phyloP scores from a whole-genome alignment of 1,140 invertebrate species.

The Rhopalosiphum padi region DNA sequence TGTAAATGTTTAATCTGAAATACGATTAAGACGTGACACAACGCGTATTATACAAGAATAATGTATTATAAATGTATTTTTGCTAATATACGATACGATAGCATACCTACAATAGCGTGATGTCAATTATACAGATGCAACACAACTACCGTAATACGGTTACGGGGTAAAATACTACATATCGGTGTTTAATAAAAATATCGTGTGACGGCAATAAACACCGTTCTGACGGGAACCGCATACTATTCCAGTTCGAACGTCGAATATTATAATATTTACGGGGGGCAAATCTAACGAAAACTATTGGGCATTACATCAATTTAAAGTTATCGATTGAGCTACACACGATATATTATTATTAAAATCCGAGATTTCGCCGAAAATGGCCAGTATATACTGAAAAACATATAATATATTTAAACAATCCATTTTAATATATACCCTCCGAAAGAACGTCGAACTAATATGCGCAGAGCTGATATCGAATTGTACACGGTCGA shows the following conservation, averaged over 20 bases:
- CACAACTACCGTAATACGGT: too few relatives aligned
- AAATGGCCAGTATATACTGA: not conserved
- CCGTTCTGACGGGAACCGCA: too few relatives aligned
- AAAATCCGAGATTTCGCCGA: not conserved
- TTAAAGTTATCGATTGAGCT: not conserved
- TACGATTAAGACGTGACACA: not conserved
- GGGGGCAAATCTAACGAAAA: not conserved
- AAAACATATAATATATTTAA: not conserved
- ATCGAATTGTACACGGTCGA: not conserved
- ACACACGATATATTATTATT: not conserved
- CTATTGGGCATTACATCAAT: not conserved
- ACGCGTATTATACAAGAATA: too few relatives aligned
- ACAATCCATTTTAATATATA: not conserved
- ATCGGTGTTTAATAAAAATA: too few relatives aligned
- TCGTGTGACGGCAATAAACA: too few relatives aligned
- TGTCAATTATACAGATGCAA: too few relatives aligned
- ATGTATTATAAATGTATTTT: too few relatives aligned
- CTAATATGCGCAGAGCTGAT: not conserved
- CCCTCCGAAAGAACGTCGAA: not conserved
- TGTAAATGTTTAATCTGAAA: not conserved
- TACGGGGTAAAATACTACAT: too few relatives aligned
- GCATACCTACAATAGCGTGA: too few relatives aligned
- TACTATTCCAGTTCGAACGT: too few relatives aligned
- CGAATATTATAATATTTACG: too few relatives aligned
- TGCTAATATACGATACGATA: too few relatives aligned